phyloP scores from a whole-genome alignment of 2,797 vertebrate species.

The Megalops cyprinoides region DNA sequence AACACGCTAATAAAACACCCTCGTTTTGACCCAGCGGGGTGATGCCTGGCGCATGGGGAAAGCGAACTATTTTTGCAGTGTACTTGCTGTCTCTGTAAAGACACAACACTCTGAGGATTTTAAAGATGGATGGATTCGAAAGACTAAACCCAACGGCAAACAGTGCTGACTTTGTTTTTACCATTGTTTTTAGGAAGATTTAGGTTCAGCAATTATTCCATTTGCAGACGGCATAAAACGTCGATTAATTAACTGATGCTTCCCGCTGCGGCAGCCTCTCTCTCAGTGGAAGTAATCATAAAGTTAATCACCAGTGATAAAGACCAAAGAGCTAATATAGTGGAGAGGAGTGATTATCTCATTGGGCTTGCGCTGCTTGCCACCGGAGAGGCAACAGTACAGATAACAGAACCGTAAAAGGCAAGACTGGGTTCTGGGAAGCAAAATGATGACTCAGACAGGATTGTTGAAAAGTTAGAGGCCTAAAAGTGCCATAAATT shows the following conservation, averaged over 20 bases:
- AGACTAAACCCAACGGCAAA: background rate
- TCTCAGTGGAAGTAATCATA: background rate
- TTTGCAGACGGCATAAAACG: too few relatives aligned
- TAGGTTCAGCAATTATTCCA: background rate
- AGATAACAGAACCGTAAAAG: background rate
- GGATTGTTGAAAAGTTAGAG: background rate
- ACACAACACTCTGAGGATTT: background rate
- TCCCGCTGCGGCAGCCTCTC: background rate
- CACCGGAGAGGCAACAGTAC: background rate
- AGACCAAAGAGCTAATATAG: background rate
- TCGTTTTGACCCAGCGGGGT: background rate
- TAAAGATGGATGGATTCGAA: background rate
- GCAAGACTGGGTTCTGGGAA: background rate
- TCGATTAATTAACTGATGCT: background rate
- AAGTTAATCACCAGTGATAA: background rate
- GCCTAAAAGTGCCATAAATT: background rate
- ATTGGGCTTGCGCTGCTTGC: too few relatives aligned
- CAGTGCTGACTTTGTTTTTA: too few relatives aligned
- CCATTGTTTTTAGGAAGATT: too few relatives aligned
- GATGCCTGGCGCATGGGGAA: background rate
- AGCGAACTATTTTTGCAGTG: background rate
- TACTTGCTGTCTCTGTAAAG: background rate
- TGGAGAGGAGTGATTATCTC: background rate
- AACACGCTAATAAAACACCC: background rate
- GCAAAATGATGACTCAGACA: background rate